Evolutionary conservation across 2,888 invertebrate genomes (phyloP), one percentile per base, ranked within the genome.

Genomic region (Lysandra bellargus): DNA sequence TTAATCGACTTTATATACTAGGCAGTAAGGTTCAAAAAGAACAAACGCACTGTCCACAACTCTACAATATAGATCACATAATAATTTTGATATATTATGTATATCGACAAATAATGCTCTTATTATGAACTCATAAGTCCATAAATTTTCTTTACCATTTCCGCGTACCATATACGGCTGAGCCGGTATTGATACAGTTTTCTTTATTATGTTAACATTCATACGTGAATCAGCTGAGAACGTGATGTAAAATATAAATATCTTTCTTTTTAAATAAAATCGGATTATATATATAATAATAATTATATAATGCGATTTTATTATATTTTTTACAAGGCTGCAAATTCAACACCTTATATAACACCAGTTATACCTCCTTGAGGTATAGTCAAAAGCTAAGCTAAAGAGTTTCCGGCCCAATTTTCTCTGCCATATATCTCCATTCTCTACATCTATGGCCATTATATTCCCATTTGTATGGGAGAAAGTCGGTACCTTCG

Each of bases 401-500:
- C 33, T 69, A 30, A 14, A 12, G 1, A 69, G 69, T 33, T 33
- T 69, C 1, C 33, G 30, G 14, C 14, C 69, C 33, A 33, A 69
- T 33, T 14, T 33, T 33, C 23, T 7, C 7, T 1, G 14, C 33
- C 17, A 33, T 69, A 14, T 33, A 33, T 14, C 4, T 37, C 3
- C 64, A 69, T 69, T 69, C 4, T 12, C 30, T 37, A 69, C 33
- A 33, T 37, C 69, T 37, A 5, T 69, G 17, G 69, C 69, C 57
- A 76, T 76, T 76, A 76, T 33, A 53, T 30, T 57, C 17, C 57
- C 33, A 76, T 76, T 57, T 76, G 57, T 76, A 53, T 76, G 30
- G 33, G 76, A 76, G 76, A 76, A 57, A 57, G 76, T 76, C 33
- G 57, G 76, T 53, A 76, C 53, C 17, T 33, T 14, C 12, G 57